These are phyloP conservation scores for Sepiola atlantica DNA, from an alignment of 2,888 invertebrate species.

Conservation along the genomic window DNA sequence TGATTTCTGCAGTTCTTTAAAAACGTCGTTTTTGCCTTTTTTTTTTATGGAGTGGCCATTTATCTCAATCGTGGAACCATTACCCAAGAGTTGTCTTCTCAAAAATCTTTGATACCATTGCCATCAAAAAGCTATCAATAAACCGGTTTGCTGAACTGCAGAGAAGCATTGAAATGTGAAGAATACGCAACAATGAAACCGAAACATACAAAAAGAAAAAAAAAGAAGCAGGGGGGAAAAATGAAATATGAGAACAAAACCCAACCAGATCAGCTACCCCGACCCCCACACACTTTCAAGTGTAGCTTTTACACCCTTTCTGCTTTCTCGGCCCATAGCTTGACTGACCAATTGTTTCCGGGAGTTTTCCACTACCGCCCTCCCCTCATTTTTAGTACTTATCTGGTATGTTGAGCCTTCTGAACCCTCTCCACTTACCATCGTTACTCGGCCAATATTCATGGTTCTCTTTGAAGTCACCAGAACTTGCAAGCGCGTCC, in stretches of 20 bases:
- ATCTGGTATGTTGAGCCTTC: not conserved
- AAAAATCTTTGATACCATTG: not conserved
- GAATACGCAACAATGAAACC: too few species aligned
- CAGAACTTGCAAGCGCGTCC: not conserved
- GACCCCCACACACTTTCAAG: too few species aligned
- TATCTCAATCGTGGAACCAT: not conserved
- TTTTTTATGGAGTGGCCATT: not conserved
- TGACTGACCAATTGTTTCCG: not conserved
- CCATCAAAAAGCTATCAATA: conserved; percentile 21
- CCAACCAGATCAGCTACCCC: too few species aligned
- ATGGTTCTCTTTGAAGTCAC: not conserved
- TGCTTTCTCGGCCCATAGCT: not conserved
- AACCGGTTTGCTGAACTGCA: not conserved
- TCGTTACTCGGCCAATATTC: not conserved
- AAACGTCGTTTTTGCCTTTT: not conserved
- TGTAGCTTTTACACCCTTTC: not conserved
- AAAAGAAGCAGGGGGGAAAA: too few species aligned
- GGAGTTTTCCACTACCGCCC: not conserved
- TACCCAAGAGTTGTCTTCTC: not conserved
- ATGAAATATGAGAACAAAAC: too few species aligned
- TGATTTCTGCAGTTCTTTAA: not conserved
- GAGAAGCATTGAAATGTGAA: too few species aligned
- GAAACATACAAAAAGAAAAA: too few species aligned
- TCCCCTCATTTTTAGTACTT: conserved; percentile 14
- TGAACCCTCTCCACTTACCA: not conserved